These are phyloP conservation scores for Pogonomyrmex californicus DNA, from an alignment of 1,140 invertebrate genomes.

Conservation along the genomic window DNA sequence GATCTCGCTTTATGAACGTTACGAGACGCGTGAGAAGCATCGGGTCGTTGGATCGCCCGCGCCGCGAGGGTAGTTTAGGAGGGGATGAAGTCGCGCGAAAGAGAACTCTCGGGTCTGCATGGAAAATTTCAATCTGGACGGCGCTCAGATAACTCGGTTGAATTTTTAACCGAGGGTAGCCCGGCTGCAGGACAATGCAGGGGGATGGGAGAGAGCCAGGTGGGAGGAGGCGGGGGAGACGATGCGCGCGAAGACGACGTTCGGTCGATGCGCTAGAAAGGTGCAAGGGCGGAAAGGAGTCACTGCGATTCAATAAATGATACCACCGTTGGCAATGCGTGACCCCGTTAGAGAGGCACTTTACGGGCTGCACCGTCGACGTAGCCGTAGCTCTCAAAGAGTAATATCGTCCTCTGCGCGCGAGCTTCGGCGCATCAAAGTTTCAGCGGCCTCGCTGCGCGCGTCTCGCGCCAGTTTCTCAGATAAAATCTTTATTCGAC, in stretches of 20 bases:
- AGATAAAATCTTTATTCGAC: constrained; percentile 73
- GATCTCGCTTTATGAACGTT: not conserved
- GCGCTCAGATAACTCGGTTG: constrained; percentile 83
- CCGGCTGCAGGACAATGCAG: constrained; percentile 59
- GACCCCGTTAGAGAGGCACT: constrained; percentile 83
- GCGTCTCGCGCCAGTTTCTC: constrained; percentile 69
- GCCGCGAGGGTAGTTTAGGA: not conserved
- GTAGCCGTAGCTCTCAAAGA: constrained; percentile 60
- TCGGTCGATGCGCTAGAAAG: constrained; percentile 10
- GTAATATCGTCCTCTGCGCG: constrained; percentile 56
- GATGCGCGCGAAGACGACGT: constrained; percentile 26
- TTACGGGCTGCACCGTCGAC: constrained; percentile 72
- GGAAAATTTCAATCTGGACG: constrained; percentile 86
- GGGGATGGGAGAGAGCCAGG: constrained; percentile 1
- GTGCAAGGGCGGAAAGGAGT: constrained; percentile 35
- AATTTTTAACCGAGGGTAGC: constrained; percentile 85
- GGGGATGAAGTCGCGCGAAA: constrained; percentile 57
- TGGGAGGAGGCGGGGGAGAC: not conserved
- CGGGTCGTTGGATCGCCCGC: constrained; percentile 13
- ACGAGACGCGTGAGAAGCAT: constrained; percentile 28
- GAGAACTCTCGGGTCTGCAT: constrained; percentile 79
- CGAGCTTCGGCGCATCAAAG: constrained; percentile 62
- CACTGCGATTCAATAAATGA: constrained; percentile 83
- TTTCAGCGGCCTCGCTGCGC: constrained; percentile 59
- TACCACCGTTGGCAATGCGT: constrained; percentile 78